phyloP scores from a whole-genome alignment of 2,113 vertebrate species.

The Tachysurus fulvidraco region DNA sequence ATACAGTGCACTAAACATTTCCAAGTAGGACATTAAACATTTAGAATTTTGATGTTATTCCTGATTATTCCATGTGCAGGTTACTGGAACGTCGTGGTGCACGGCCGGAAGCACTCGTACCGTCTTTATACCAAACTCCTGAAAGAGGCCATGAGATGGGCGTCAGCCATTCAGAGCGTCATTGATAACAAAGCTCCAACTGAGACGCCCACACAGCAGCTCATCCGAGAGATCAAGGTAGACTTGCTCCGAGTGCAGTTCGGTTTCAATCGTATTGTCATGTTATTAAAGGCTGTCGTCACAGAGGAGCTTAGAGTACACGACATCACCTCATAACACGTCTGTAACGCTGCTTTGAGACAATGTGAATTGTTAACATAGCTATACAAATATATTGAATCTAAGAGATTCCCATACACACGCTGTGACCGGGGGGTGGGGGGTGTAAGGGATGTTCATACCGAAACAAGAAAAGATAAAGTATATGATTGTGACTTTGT shows the following conservation, averaged over 20 bases:
- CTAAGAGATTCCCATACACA: no score
- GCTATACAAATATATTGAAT: no score
- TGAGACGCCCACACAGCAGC: constrained; percentile 89
- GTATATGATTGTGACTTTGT: constrained; percentile 15
- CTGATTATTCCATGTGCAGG: constrained; percentile 63
- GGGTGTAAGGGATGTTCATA: no score
- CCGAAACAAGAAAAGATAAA: background rate
- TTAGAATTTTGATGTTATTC: background rate
- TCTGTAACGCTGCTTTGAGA: no score
- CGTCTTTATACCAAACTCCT: constrained; percentile 86
- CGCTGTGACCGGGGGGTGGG: no score
- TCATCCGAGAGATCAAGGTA: constrained; percentile 91
- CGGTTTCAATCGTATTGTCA: no score
- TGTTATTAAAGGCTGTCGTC: no score
- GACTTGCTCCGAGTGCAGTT: background rate
- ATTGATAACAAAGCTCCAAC: constrained; percentile 92
- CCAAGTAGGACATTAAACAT: background rate
- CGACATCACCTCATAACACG: background rate
- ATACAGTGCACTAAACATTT: background rate
- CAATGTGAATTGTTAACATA: no score
- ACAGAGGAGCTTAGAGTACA: no score
- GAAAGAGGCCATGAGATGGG: constrained; percentile 90
- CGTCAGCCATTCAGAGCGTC: constrained; percentile 85
- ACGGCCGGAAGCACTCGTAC: constrained; percentile 90
- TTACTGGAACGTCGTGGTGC: constrained; percentile 88